Evolutionary conservation across 2,113 vertebrate genomes (phyloP), one percentile per base, ranked within the genome.

Genomic region (Chaetodon auriga): DNA sequence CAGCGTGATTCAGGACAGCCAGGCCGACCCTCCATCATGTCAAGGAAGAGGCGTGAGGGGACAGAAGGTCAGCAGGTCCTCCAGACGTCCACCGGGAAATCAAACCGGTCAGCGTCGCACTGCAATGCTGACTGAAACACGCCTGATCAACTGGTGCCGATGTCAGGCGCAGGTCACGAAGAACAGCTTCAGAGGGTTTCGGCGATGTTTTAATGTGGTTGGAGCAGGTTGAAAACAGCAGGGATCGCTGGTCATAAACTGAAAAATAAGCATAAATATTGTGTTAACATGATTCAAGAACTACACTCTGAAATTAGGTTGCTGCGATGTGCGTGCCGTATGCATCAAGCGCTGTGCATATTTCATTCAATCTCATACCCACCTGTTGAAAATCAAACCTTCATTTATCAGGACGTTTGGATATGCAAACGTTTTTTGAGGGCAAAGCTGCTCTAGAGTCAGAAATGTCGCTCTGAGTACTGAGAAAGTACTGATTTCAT

Each of bases 331-430:
- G n/a, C 23, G 23, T 60, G 9, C 19, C 7, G 9, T 18, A 25
- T 51, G 41, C 5, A 9, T 48, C 5, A 30, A 57, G 5, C 23
- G 6, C 70, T n/a, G 11, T 70, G 36, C 19, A 38, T 35, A 63
- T 38, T 53, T 36, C 43, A 53, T 75, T 62, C 2, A 30, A 13
- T 36, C 36, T 21, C 3, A 1, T 36, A 19, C 14, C 18, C 41
- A 51, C 21, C 43, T 45, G 1, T 64, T 49, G 38, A 30, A 69
- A 25, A n/a, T 60, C 35, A 23, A 65, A 53, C 21, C 55, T 51
- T 38, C 49, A 57, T 30, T 70, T 10, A 80, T 54, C 66, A 25
- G 46, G 54, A 61, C 60, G 73, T 64, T 57, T 51, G 51, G n/a
- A 19, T 63, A 9, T 25, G 69, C 41, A 55, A 79, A 79, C 25